A percentile compares a stretch with the other conserved stretches of the same genome.
These are phyloP conservation scores for Rousettus madagascariensis DNA, from an alignment of 2,797 vertebrate genomes.

Conservation along the genomic window DNA sequence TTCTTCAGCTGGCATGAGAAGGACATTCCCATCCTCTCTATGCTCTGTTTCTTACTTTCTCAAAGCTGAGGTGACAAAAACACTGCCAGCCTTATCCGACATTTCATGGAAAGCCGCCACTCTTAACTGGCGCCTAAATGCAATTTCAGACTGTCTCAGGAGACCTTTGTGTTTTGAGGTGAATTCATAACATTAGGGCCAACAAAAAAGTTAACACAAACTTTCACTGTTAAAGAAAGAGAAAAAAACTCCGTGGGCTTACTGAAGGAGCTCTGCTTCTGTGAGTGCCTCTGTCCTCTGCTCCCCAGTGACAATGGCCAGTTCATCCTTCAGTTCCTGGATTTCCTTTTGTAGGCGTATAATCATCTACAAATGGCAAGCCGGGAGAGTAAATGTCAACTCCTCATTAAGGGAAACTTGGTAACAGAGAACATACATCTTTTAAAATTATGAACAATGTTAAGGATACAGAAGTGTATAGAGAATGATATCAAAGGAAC, in stretches of 20 bases:
- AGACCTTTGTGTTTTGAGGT: constrained; percentile 56
- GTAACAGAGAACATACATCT: not conserved
- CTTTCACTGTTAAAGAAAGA: constrained; percentile 41
- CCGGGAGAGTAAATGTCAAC: constrained; percentile 45
- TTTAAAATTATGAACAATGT: not conserved
- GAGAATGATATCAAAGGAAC: not conserved
- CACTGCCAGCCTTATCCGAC: constrained; percentile 62
- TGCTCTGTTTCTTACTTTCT: constrained; percentile 71
- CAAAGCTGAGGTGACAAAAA: constrained; percentile 70
- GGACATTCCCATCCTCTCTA: constrained; percentile 26
- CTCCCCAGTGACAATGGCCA: constrained; percentile 90
- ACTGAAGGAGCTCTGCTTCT: constrained; percentile 90
- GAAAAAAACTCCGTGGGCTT: constrained; percentile 69
- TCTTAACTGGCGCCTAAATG: constrained; percentile 64
- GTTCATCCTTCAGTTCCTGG: constrained; percentile 91
- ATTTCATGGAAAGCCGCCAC: constrained; percentile 71
- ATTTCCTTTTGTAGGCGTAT: constrained; percentile 90
- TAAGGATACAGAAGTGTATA: not conserved
- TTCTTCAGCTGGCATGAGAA: constrained; percentile 74
- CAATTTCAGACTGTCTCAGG: constrained; percentile 51
- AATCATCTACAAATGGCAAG: constrained; percentile 88
- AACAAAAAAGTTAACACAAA: constrained; percentile 69
- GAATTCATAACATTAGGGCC: constrained; percentile 57
- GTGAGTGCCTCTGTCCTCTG: constrained; percentile 88
- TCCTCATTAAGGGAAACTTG: constrained; percentile 12